Conservation (phyloP, 2,888 invertebrate species). For the Philaethria dido region DNA sequence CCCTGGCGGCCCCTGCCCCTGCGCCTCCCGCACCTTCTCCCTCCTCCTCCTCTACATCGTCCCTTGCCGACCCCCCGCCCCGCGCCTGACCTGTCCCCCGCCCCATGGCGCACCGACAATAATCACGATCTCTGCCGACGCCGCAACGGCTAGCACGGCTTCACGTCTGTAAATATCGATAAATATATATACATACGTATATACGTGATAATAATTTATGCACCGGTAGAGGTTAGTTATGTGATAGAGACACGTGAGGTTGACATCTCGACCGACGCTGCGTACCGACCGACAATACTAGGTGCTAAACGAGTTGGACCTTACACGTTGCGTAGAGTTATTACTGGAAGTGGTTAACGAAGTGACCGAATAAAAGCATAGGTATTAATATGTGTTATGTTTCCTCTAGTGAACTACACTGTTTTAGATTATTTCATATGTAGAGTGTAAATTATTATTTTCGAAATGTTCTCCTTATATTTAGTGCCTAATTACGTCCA, state of each 20-base stretch:
- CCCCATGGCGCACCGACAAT: conserved; percentile 81
- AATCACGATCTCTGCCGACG: conserved; percentile 69
- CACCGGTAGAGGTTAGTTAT: conserved; percentile 82
- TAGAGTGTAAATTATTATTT: conserved; percentile 77
- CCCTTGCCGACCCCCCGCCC: conserved; percentile 83
- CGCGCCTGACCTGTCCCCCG: conserved; percentile 83
- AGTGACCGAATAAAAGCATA: conserved; percentile 72
- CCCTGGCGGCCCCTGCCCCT: conserved; percentile 70
- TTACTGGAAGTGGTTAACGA: conserved; percentile 70
- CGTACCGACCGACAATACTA: conserved; percentile 82
- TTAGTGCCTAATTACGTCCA: conserved; percentile 79
- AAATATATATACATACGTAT: conserved; percentile 78
- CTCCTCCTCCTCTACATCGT: conserved; percentile 86
- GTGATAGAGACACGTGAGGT: conserved; percentile 77
- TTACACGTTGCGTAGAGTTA: conserved; percentile 73
- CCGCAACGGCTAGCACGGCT: conserved; percentile 58
- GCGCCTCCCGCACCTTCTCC: conserved; percentile 80
- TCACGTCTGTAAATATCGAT: conserved; percentile 76
- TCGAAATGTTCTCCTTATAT: conserved; percentile 66
- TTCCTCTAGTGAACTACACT: conserved; percentile 71
- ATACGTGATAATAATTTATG: conserved; percentile 80
- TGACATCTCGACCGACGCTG: conserved; percentile 55
- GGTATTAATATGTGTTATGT: conserved; percentile 78
- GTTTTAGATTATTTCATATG: conserved; percentile 74
- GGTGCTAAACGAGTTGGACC: conserved; percentile 81